Evolutionary conservation across 2,797 vertebrate genomes (phyloP), one percentile per base, ranked within the genome.

Genomic region (Synanceia verrucosa): DNA sequence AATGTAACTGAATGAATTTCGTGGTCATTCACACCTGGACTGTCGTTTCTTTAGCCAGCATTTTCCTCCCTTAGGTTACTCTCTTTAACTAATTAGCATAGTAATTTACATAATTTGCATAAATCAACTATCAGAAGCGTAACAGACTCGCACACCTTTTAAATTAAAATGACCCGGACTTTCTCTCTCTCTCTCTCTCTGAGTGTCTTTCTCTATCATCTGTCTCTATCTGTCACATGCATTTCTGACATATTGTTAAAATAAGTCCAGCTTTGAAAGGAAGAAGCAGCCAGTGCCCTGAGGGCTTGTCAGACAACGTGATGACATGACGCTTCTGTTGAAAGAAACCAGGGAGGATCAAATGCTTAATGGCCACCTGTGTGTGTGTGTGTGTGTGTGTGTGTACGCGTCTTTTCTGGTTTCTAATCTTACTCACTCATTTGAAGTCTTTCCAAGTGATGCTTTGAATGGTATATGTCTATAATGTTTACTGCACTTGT

Each of bases 271-370:
- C 69, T 81, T 81, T 85, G 67, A 86, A 86, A 76, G 62, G 68
- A 66, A 75, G 73, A 48, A 76, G 70, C 57, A 1, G n/a, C n/a
- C n/a, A n/a, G 43, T 41, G 59, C 76, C 89, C 89, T 2, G 23
- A 83, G 83, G 91, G 85, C 86, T 71, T 73, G 81, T 88, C 84
- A 82, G 78, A 83, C 70, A 71, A 89, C 78, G 70, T 82, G 79
- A 90, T 90, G 86, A 89, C 82, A 88, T 59, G 79, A 85, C 46
- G 71, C 76, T 67, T 83, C 57, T 76, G 74, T 84, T 89, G 71
- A 89, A 85, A 87, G 83, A 85, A 84, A 79, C 56, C 74, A 29
- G 58, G 51, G 63, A 83, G 67, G 78, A 90, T 90, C 86, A 89
- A 87, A 84, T 83, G 56, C 83, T 81, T 86, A 80, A 80, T 79